phyloP scores from a whole-genome alignment of 2,797 vertebrate species.

The Sternotherus odoratus region DNA sequence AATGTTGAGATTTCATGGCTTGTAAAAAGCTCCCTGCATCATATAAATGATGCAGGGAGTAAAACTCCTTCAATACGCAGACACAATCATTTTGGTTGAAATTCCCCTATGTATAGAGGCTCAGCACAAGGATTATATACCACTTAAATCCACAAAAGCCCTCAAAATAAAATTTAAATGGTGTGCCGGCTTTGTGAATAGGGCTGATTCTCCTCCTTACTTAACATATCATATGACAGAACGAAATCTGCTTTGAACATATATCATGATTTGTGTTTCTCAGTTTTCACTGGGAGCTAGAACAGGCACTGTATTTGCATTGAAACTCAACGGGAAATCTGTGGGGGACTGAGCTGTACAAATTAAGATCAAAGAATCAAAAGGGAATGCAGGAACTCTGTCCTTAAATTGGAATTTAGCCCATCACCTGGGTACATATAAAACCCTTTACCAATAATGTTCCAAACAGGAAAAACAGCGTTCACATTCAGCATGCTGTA shows the following conservation, averaged over 20 bases:
- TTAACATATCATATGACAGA: neutral
- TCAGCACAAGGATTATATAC: neutral
- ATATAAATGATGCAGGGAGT: neutral
- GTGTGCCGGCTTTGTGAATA: neutral
- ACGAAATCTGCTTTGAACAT: neutral
- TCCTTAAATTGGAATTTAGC: conserved; percentile 36
- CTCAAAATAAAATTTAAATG: conserved; percentile 4
- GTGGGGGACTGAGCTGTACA: conserved; percentile 2
- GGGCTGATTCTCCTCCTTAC: neutral
- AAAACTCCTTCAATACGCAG: neutral
- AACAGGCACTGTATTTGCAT: conserved; percentile 8
- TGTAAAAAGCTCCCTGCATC: neutral
- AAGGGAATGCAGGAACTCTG: conserved; percentile 7
- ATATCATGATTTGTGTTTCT: neutral
- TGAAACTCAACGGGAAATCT: conserved; percentile 11
- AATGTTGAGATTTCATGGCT: neutral
- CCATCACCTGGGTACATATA: conserved; percentile 13
- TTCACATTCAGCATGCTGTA: neutral
- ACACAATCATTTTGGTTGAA: neutral
- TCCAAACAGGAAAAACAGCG: conserved; percentile 63
- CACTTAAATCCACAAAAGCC: neutral
- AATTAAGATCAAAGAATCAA: conserved; percentile 38
- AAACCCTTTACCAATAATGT: conserved; percentile 62
- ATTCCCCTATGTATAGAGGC: neutral
- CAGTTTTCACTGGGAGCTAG: conserved; percentile 9